Evolutionary conservation across 2,888 invertebrate genomes (phyloP).

Genomic region (Hypomecis punctinalis): DNA sequence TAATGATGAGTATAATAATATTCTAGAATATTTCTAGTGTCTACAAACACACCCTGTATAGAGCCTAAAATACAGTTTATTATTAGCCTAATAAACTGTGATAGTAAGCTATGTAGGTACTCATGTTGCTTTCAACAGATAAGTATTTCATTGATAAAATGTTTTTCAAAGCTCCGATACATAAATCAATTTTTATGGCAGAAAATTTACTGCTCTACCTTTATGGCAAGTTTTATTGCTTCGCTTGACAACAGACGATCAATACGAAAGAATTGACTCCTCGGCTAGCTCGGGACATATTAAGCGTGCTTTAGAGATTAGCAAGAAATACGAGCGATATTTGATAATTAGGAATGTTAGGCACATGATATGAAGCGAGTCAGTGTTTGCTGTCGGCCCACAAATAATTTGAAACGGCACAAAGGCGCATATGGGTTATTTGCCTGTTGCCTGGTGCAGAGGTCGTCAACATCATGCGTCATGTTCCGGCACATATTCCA

Average conservation of each 20-base stretch:
- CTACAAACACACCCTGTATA: no score
- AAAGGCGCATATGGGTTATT: slow-evolving; percentile 68
- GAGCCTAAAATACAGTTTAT: no score
- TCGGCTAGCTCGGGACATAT: not conserved
- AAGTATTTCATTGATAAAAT: slow-evolving; percentile 11
- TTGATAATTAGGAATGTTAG: slow-evolving; percentile 47
- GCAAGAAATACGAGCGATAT: slow-evolving; percentile 36
- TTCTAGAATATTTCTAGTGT: no score
- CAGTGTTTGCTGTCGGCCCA: slow-evolving; percentile 68
- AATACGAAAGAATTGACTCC: slow-evolving; percentile 10
- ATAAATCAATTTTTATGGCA: slow-evolving; percentile 4
- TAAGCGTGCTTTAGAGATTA: not conserved
- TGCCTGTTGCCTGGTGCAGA: slow-evolving; percentile 57
- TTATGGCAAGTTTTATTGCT: slow-evolving; percentile 16
- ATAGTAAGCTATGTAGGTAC: not conserved
- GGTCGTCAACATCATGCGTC: slow-evolving; percentile 76
- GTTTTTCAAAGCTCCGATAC: slow-evolving; percentile 1
- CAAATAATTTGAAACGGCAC: slow-evolving; percentile 72
- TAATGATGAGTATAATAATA: no score
- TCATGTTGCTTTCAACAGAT: not conserved
- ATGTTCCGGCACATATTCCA: slow-evolving; percentile 64
- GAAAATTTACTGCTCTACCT: slow-evolving; percentile 5
- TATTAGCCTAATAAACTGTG: no score
- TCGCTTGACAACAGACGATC: slow-evolving; percentile 16
- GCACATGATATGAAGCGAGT: slow-evolving; percentile 72